Evolutionary conservation across 2,797 vertebrate species (phyloP).

Genomic region (Sciurus carolinensis): DNA sequence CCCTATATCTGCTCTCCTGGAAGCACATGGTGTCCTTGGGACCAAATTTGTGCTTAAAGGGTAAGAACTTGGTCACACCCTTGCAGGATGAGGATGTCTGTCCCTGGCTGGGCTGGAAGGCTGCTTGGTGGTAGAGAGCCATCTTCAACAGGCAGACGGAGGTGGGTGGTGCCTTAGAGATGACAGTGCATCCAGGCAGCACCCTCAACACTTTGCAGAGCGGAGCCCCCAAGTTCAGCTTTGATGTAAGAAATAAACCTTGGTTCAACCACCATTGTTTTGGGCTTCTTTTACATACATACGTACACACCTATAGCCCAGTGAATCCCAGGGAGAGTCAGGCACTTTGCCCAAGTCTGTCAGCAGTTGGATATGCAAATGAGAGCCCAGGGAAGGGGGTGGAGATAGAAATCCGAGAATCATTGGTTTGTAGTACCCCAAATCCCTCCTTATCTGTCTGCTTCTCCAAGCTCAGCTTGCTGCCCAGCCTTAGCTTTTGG

Average conservation of each 20-base stretch:
- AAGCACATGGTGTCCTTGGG: neutral
- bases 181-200: neutral
- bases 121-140: neutral
- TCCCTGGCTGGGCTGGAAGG: neutral
- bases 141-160: neutral
- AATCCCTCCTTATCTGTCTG: neutral
- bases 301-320: neutral
- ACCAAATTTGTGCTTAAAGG: neutral
- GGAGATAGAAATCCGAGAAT: neutral
- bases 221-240: neutral
- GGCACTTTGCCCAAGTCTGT: neutral
- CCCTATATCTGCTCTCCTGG: neutral
- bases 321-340: neutral
- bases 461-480: neutral
- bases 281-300: neutral
- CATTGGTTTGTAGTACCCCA: neutral
- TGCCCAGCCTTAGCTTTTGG: neutral
- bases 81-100: neutral
- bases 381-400: neutral
- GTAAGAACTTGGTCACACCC: neutral
- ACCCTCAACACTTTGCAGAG: neutral
- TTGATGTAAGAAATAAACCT: neutral
- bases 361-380: neutral
- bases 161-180: neutral
- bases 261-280: neutral